Evolutionary conservation across 2,888 invertebrate species (phyloP).

Genomic region (Tillus elongatus): DNA sequence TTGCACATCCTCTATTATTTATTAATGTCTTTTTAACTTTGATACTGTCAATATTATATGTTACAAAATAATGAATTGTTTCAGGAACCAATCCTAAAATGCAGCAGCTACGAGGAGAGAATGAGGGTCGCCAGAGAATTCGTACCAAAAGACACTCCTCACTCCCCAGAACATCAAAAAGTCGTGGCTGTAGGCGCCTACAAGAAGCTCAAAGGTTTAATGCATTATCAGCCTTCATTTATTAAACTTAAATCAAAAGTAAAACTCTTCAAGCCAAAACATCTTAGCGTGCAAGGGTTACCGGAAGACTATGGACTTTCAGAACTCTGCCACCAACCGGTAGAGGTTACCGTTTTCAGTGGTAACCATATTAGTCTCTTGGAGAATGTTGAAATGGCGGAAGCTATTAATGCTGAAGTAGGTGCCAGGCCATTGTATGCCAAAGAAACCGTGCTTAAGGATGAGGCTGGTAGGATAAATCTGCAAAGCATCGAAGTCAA

Average conservation of each 20-base stretch:
- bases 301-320: slow-evolving; percentile 59
- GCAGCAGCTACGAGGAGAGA: slow-evolving; percentile 50
- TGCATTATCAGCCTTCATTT: slow-evolving; percentile 20
- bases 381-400: slow-evolving; percentile 53
- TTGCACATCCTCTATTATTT: too few relatives aligned
- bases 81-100: slow-evolving; percentile 43
- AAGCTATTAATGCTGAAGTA: slow-evolving; percentile 56
- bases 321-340: slow-evolving; percentile 47
- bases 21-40: too few relatives aligned
- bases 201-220: slow-evolving; percentile 20
- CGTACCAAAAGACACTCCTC: slow-evolving; percentile 36
- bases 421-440: too few relatives aligned
- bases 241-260: slow-evolving; percentile 24
- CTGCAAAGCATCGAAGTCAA: too few relatives aligned
- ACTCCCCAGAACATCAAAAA: slow-evolving; percentile 41
- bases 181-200: slow-evolving; percentile 36
- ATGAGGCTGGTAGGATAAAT: too few relatives aligned
- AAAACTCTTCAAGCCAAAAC: slow-evolving; percentile 22
- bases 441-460: too few relatives aligned
- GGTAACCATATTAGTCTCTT: slow-evolving; percentile 65
- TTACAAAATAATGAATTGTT: slow-evolving; percentile 31
- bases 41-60: too few relatives aligned
- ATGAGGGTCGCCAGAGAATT: slow-evolving; percentile 44
- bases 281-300: slow-evolving; percentile 22
- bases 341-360: slow-evolving; percentile 55